A percentile compares a stretch with the other conserved stretches of the same genome.
Evolutionary conservation across 2,888 invertebrate genomes (phyloP).

Genomic region (Agrotis puta): DNA sequence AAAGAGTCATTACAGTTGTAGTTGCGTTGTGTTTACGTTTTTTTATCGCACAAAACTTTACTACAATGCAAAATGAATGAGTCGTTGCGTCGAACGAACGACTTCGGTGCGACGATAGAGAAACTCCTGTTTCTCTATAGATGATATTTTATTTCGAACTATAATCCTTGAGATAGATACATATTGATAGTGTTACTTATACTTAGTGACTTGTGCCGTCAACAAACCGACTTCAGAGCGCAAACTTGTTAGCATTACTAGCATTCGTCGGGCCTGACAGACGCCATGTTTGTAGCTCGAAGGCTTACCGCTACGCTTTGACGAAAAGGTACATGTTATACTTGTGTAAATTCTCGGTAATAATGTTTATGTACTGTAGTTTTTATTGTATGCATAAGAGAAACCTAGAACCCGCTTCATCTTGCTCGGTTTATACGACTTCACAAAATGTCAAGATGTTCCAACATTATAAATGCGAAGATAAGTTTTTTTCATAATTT

Average conservation of each 20-base stretch:
- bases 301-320: neutral
- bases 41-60: too few species aligned
- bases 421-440: too few species aligned
- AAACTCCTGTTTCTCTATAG: neutral
- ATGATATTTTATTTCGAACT: neutral
- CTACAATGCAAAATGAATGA: too few species aligned
- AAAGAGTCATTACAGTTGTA: too few species aligned
- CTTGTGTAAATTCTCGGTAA: neutral
- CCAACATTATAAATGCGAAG: too few species aligned
- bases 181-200: neutral
- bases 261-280: neutral
- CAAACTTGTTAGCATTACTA: constrained; percentile 34
- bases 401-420: too few species aligned
- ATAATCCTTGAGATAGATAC: neutral
- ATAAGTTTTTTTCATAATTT: too few species aligned
- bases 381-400: too few species aligned
- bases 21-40: too few species aligned
- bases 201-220: constrained; percentile 19
- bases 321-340: constrained; percentile 1
- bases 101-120: too few species aligned
- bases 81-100: too few species aligned
- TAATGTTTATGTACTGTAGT: neutral
- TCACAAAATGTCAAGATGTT: too few species aligned
- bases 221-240: constrained; percentile 9
- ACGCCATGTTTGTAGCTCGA: constrained; percentile 5